Evolutionary conservation across 2,113 vertebrate genomes (phyloP).

Genomic region (Heterocephalus glaber): DNA sequence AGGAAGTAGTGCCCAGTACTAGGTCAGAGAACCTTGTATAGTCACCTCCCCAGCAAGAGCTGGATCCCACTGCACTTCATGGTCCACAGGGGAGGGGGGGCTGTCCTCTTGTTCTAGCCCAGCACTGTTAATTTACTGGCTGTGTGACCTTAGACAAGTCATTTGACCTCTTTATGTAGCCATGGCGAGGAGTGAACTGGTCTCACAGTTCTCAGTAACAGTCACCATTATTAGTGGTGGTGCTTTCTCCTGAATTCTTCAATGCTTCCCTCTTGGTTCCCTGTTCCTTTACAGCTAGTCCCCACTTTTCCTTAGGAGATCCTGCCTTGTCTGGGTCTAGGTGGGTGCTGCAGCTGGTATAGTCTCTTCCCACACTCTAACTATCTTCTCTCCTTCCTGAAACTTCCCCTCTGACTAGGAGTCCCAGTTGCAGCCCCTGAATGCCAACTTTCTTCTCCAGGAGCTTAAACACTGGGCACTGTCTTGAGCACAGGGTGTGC

Average conservation of each 20-base stretch:
- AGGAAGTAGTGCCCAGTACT: background rate
- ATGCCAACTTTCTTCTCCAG: background rate
- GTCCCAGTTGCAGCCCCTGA: background rate
- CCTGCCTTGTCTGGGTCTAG: background rate
- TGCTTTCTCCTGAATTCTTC: background rate
- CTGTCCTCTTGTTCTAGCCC: background rate
- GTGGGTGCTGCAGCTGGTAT: too few relatives aligned
- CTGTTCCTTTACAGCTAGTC: background rate
- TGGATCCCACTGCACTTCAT: background rate
- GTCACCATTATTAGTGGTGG: background rate
- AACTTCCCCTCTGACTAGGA: background rate
- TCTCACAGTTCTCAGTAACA: background rate
- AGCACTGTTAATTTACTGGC: background rate
- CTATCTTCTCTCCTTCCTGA: background rate
- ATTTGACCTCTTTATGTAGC: background rate
- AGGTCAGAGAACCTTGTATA: background rate
- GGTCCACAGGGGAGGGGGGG: background rate
- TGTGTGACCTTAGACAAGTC: background rate
- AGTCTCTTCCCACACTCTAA: background rate
- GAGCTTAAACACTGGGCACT: background rate
- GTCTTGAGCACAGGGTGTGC: background rate
- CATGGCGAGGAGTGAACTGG: background rate
- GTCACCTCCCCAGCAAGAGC: background rate
- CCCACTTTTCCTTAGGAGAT: background rate
- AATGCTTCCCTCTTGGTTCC: background rate